A percentile compares a stretch with the other conserved stretches of the same genome.
These are phyloP conservation scores for Microtus montanus DNA, from an alignment of 2,113 vertebrate genomes.

Conservation along the genomic window DNA sequence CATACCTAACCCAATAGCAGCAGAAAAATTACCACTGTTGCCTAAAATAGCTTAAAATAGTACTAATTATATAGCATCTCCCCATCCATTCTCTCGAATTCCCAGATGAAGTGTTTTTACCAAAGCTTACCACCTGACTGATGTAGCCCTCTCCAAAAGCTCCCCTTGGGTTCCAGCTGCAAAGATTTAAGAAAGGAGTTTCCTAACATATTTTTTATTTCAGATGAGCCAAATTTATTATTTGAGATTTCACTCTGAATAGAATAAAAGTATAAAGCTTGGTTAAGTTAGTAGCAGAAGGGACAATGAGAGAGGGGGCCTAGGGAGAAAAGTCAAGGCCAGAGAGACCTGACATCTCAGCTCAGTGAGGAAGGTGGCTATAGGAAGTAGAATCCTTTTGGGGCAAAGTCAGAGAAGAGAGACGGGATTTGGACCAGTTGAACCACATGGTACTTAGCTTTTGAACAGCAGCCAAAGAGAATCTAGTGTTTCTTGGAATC, in stretches of 20 bases:
- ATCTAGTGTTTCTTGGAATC: slow-evolving; percentile 23
- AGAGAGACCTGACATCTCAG: no score
- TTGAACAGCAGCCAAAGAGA: slow-evolving; percentile 1
- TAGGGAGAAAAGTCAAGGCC: neutral
- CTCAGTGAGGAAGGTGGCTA: neutral
- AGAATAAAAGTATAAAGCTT: neutral
- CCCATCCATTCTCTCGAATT: neutral
- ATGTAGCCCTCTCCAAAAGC: neutral
- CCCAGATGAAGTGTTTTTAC: neutral
- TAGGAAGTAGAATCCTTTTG: neutral
- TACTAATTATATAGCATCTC: neutral
- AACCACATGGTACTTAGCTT: neutral
- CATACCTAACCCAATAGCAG: neutral
- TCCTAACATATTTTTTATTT: slow-evolving; percentile 28
- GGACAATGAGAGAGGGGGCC: neutral
- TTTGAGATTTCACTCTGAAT: neutral
- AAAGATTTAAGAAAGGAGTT: slow-evolving; percentile 6
- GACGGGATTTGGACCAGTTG: neutral
- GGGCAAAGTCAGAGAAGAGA: neutral
- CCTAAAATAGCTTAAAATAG: neutral
- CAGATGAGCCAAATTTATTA: neutral
- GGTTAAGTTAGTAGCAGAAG: neutral
- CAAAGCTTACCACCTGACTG: neutral
- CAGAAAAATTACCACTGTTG: neutral
- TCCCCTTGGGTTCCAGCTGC: neutral